phyloP scores from a whole-genome alignment of 2,888 invertebrate genomes.

The Ellobium chinense region DNA sequence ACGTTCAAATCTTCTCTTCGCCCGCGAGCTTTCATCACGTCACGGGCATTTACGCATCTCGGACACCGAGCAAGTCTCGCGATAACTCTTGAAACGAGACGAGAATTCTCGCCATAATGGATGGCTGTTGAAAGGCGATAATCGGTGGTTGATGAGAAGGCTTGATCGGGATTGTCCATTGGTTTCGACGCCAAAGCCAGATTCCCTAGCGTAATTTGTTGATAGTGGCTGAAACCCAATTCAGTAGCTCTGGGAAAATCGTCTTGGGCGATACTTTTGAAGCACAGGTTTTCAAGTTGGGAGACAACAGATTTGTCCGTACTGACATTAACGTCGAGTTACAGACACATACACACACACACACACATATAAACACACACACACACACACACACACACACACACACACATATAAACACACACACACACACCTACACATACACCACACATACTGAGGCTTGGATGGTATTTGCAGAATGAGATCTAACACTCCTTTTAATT shows the following conservation, averaged over 20 bases:
- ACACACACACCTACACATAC: slow-evolving; percentile 1
- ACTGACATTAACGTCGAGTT: not conserved
- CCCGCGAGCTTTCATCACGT: too few relatives aligned
- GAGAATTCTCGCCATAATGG: not conserved
- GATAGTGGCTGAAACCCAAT: not conserved
- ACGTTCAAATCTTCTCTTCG: too few relatives aligned
- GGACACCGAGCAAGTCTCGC: not conserved
- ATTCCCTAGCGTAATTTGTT: not conserved
- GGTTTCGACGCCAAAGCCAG: not conserved
- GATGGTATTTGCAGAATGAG: too few relatives aligned
- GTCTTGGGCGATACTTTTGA: too few relatives aligned
- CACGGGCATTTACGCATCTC: too few relatives aligned
- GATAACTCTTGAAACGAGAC: not conserved
- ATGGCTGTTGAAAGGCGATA: not conserved
- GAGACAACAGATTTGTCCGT: too few relatives aligned
- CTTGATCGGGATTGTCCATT: not conserved
- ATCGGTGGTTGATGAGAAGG: not conserved
- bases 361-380: slow-evolving; percentile 3
- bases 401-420: not conserved
- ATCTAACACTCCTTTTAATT: too few relatives aligned
- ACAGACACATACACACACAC: not conserved
- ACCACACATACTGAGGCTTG: too few relatives aligned
- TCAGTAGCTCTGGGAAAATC: too few relatives aligned
- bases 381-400: slow-evolving; percentile 24
- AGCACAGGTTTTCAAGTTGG: too few relatives aligned